phyloP scores from a whole-genome alignment of 2,797 vertebrate genomes.

The Lagodon rhomboides region DNA sequence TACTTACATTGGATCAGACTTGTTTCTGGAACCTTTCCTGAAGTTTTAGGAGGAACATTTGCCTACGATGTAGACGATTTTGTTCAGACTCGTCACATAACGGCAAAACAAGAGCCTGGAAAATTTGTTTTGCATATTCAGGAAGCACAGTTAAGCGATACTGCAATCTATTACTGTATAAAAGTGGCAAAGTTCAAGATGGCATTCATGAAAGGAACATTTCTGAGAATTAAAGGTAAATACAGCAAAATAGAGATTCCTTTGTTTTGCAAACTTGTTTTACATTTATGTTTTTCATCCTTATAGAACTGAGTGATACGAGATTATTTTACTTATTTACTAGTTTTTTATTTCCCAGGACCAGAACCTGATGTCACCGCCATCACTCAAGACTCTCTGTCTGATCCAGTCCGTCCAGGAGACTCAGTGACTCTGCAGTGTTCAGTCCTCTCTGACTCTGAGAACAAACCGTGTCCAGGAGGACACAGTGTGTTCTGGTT shows the following conservation, averaged over 20 bases:
- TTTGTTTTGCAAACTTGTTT: too few species aligned
- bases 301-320: not conserved
- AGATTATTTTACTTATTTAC: too few species aligned
- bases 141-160: not conserved
- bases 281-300: not conserved
- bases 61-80: not conserved
- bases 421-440: slow-evolving; percentile 40
- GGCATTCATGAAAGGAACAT: slow-evolving; percentile 1
- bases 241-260: too few species aligned
- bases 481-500: too few species aligned
- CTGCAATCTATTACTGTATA: slow-evolving; percentile 55
- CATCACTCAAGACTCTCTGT: not conserved
- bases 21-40: slow-evolving; percentile 42
- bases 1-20: slow-evolving; percentile 44
- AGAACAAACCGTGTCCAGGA: too few species aligned
- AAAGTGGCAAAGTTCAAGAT: fast-evolving
- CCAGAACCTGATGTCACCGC: slow-evolving; percentile 13
- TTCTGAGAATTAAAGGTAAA: slow-evolving; percentile 55
- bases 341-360: not conserved
- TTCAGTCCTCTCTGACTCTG: slow-evolving; percentile 4
- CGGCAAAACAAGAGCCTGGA: slow-evolving; percentile 17
- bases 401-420: slow-evolving; percentile 16
- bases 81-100: not conserved
- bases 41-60: slow-evolving; percentile 33
- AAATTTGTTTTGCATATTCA: slow-evolving; percentile 16